Percentiles rank a stretch among this genome's conserved stretches.
These are phyloP conservation scores for Saguinus midas DNA, from an alignment of 2,113 vertebrate genomes.

Conservation along the genomic window DNA sequence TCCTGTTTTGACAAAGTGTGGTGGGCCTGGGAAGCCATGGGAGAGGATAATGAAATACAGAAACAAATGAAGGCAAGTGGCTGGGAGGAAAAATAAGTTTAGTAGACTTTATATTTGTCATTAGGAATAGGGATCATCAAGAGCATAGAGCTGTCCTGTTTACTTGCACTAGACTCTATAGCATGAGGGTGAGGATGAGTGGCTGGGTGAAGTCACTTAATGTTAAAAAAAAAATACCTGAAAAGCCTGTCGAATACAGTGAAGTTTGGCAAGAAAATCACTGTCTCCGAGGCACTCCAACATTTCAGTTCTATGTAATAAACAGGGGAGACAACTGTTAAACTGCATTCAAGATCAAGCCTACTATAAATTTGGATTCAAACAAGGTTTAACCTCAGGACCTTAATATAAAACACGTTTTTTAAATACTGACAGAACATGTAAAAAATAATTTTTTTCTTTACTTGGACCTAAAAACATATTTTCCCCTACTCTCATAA, in stretches of 20 bases:
- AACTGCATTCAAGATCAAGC: conserved; percentile 41
- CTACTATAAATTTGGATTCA: neutral
- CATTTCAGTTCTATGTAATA: conserved; percentile 90
- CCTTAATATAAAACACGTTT: conserved; percentile 44
- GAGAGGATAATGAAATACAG: neutral
- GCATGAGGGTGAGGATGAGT: neutral
- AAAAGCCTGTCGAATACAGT: conserved; percentile 95
- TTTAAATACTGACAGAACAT: neutral
- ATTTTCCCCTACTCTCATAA: conserved; percentile 21
- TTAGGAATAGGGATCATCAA: neutral
- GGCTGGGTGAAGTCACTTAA: neutral
- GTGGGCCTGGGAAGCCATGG: neutral
- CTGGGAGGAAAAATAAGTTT: neutral
- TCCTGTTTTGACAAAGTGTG: neutral
- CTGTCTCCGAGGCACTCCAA: conserved; percentile 94
- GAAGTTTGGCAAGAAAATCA: conserved; percentile 96
- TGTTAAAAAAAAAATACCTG: conserved; percentile 86
- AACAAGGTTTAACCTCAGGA: neutral
- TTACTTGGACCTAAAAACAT: neutral
- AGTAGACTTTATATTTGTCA: neutral
- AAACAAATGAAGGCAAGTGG: neutral
- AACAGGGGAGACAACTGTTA: conserved; percentile 40
- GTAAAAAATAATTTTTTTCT: neutral
- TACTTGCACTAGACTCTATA: neutral
- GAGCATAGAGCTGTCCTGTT: neutral